Evolutionary conservation across 2,113 vertebrate species (phyloP).

Genomic region (Myotis lucifugus): DNA sequence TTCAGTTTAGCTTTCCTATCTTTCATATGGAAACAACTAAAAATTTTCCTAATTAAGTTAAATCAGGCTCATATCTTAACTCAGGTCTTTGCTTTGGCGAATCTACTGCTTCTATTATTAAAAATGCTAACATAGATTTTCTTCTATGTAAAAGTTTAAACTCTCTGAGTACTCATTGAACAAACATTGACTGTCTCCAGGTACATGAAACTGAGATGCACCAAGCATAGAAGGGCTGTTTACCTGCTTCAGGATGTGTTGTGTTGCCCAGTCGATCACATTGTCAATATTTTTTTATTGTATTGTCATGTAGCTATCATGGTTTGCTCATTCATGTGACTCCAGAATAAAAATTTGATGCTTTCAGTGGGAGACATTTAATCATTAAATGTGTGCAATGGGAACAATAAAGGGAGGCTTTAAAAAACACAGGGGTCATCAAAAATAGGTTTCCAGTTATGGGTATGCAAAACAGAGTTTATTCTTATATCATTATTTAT

Average conservation of each 20-base stretch:
- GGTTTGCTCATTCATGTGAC: not conserved
- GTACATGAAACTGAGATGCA: not conserved
- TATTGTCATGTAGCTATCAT: not conserved
- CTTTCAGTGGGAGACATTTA: not conserved
- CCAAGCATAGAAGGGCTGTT: not conserved
- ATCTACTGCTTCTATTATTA: not conserved
- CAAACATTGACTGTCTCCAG: not conserved
- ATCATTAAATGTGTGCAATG: not conserved
- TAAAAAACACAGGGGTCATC: not conserved
- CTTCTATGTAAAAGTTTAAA: not conserved
- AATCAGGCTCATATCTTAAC: not conserved
- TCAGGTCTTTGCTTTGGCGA: not conserved
- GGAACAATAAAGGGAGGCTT: not conserved
- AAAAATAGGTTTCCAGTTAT: not conserved
- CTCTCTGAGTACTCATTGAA: not conserved
- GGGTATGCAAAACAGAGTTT: no score
- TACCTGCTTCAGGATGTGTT: not conserved
- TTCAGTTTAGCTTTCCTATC: not conserved
- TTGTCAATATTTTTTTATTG: not conserved
- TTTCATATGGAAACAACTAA: not conserved
- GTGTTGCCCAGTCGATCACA: not conserved
- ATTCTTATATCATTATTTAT: no score
- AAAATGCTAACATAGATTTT: conserved; percentile 3
- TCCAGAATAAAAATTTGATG: not conserved
- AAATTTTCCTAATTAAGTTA: not conserved